Percentiles rank a stretch among this genome's conserved stretches.
These are phyloP conservation scores for Pelagia noctiluca DNA, from an alignment of 30 jellyfish, hydroid and myxozoan species.

Conservation along the genomic window DNA sequence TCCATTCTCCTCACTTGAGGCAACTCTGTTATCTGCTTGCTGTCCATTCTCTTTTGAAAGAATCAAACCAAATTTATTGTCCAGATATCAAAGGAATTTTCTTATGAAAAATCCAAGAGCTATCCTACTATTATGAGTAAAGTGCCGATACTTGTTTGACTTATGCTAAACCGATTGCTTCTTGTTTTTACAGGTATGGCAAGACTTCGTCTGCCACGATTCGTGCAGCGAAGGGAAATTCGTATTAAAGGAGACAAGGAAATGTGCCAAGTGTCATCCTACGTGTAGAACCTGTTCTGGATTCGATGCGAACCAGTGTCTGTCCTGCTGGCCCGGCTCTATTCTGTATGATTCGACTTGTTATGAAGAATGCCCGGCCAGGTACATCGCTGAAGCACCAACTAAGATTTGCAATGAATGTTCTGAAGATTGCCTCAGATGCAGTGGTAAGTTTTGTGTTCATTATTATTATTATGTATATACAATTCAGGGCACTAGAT, in stretches of 20 bases:
- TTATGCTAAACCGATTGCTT: too few relatives aligned
- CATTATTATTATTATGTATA: too few relatives aligned
- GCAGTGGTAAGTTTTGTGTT: conserved; percentile 52
- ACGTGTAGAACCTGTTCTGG: conserved; percentile 75
- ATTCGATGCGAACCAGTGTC: conserved; percentile 72
- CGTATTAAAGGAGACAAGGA: conserved; percentile 51
- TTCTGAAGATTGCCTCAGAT: conserved; percentile 61
- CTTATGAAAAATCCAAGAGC: too few relatives aligned
- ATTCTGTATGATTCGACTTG: conserved; percentile 60
- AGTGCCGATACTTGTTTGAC: too few relatives aligned
- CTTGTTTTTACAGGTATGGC: too few relatives aligned
- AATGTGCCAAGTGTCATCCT: conserved; percentile 62
- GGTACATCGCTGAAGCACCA: conserved; percentile 58
- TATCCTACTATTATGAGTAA: too few relatives aligned
- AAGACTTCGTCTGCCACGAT: conserved; percentile 68
- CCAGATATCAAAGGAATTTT: too few relatives aligned
- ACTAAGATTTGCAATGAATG: conserved; percentile 60
- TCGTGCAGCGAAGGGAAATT: conserved; percentile 69
- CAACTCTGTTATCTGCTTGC: too few relatives aligned
- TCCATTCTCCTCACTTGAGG: too few relatives aligned
- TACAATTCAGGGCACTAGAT: too few relatives aligned
- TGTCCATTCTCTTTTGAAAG: too few relatives aligned
- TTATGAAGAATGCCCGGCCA: conserved; percentile 72
- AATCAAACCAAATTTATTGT: too few relatives aligned
- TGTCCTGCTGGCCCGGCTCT: conserved; percentile 62